Evolutionary conservation across 2,113 vertebrate genomes (phyloP), one percentile per base, ranked within the genome.

Genomic region (Heterochromis multidens): DNA sequence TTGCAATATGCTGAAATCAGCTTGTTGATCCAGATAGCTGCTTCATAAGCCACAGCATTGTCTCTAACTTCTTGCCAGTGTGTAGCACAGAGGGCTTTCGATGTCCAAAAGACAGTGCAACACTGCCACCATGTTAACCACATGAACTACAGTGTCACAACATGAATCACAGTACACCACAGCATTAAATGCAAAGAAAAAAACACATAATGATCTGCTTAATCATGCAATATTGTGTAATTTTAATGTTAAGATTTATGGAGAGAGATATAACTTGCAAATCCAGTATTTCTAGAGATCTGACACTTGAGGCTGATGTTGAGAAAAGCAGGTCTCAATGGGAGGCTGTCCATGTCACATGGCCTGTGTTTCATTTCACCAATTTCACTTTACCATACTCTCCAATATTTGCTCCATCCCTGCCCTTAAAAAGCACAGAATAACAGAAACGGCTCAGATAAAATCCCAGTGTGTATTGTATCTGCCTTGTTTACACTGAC

Each of bases 381-480:
- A 79, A 59, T 88, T 89, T 84, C 77, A 83, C 81, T 82, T 77
- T 33, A 77, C 61, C 80, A 37, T 62, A 77, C 60, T 46, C 63
- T 85, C 77, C 87, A 52, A 85, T 92, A 88, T 91, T 88, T 91
- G 85, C 84, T 52, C 23, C 82, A 9, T 78, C 87, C 92, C 85
- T 54, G 89, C 90, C 93, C 92, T 92, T 80, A 84, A 86, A 86
- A 93, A 92, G 92, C 92, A 91, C 19, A 90, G 79, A 94, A 93
- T 85, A 93, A 94, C 91, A 94, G 92, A 90, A 93, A 88, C 90
- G 83, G 57, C 87, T 91, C 83, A 87, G 86, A 91, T 94, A 92
- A 91, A 93, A 90, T 93, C 94, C 92, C 94, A 94, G 93, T 94
- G 95, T 94, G 94, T 87, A 90, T 94, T 94, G 92, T 94, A 93